These are phyloP conservation scores for Sciurus vulgaris DNA, from an alignment of 2,797 vertebrate genomes.

Conservation along the genomic window DNA sequence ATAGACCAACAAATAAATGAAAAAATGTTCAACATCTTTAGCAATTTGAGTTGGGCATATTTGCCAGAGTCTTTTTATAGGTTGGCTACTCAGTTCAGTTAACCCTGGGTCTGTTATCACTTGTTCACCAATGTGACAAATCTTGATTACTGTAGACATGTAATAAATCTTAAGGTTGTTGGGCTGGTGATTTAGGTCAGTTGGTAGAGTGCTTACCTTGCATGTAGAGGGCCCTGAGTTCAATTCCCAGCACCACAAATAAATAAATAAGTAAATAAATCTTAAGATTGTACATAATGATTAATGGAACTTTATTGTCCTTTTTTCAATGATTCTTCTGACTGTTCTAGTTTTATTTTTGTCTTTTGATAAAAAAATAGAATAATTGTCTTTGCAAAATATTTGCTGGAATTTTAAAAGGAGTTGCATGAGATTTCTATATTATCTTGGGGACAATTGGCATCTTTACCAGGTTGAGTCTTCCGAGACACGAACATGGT, in stretches of 20 bases:
- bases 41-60: too few species aligned
- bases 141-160: background rate
- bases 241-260: too few species aligned
- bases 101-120: background rate
- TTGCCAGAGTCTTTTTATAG: too few species aligned
- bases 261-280: background rate
- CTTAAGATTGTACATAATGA: background rate
- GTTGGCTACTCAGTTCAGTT: background rate
- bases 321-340: background rate
- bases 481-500: background rate
- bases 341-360: background rate
- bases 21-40: too few species aligned
- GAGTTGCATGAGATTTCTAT: background rate
- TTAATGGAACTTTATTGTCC: too few species aligned
- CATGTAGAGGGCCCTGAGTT: too few species aligned
- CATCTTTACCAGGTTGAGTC: background rate
- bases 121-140: too few species aligned
- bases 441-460: background rate
- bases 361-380: background rate
- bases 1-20: too few species aligned
- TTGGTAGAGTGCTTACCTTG: too few species aligned
- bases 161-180: background rate
- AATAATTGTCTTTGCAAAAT: background rate
- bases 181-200: too few species aligned
- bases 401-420: background rate